Conservation (phyloP, 2,888 invertebrate species). For the Antheraea assamensis region DNA sequence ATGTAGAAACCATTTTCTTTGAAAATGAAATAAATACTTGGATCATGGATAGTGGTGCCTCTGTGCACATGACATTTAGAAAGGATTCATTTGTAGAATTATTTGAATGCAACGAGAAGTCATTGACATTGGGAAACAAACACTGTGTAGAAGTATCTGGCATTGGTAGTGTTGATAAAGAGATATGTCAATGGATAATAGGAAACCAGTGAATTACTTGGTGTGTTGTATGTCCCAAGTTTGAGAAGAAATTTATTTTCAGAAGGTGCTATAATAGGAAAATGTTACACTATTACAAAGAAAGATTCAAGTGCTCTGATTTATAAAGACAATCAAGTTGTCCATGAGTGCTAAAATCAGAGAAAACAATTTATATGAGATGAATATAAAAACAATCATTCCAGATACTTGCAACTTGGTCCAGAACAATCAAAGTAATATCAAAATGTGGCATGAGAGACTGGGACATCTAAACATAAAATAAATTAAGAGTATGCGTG, state of each 20-base stretch:
- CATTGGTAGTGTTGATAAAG: constrained; percentile 33
- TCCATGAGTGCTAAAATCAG: constrained; percentile 27
- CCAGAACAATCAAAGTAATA: constrained; percentile 27
- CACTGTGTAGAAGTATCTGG: constrained; percentile 33
- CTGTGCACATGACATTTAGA: constrained; percentile 34
- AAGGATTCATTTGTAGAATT: constrained; percentile 32
- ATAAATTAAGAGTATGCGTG: constrained; percentile 29
- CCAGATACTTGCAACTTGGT: constrained; percentile 26
- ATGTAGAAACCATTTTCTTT: constrained; percentile 19
- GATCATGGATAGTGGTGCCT: constrained; percentile 40
- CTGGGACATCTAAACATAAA: no score
- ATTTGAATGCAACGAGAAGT: constrained; percentile 26
- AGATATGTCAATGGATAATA: constrained; percentile 36
- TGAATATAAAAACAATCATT: constrained; percentile 27
- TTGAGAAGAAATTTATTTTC: no score
- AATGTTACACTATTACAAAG: no score
- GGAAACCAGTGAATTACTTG: no score
- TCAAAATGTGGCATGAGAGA: constrained; percentile 35
- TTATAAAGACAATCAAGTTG: constrained; percentile 22
- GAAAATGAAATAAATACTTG: constrained; percentile 24
- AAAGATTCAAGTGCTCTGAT: no score
- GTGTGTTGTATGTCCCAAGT: no score
- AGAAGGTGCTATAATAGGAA: no score
- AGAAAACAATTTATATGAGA: constrained; percentile 30
- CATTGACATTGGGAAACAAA: constrained; percentile 36